phyloP scores from a whole-genome alignment of 2,888 invertebrate genomes.

The Eucera pruinosa region DNA sequence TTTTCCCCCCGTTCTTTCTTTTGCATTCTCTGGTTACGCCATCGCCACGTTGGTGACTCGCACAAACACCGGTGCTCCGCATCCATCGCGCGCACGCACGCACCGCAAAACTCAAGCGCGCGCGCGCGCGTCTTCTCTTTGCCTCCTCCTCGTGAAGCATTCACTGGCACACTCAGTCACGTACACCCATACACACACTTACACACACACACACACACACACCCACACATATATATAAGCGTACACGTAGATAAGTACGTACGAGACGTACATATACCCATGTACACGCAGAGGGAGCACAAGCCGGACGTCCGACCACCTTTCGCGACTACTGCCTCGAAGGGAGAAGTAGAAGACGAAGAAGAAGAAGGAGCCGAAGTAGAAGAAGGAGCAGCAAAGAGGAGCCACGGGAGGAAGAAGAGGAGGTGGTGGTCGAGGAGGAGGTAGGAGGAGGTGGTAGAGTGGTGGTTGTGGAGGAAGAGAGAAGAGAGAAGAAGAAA shows the following conservation, averaged over 20 bases:
- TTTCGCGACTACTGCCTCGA: conserved; percentile 53
- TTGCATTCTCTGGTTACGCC: conserved; percentile 27
- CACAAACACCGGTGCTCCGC: conserved; percentile 38
- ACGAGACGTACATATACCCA: no score
- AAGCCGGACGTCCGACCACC: conserved; percentile 51
- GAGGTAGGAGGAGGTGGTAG: conserved; percentile 18
- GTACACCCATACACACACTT: background rate
- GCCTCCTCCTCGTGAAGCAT: conserved; percentile 10
- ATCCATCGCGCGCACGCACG: conserved; percentile 17
- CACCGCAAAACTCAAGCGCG: conserved; percentile 11
- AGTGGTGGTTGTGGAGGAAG: conserved; percentile 25
- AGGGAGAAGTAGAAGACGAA: conserved; percentile 23
- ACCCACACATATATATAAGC: background rate
- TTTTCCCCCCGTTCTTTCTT: conserved; percentile 34
- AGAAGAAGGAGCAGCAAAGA: background rate
- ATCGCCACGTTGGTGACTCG: conserved; percentile 25
- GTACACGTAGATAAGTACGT: background rate
- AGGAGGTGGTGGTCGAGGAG: conserved; percentile 11
- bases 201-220: background rate
- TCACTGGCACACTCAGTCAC: no score
- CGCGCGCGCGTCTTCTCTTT: conserved; percentile 6
- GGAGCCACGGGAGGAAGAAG: conserved; percentile 4
- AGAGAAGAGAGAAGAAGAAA: background rate
- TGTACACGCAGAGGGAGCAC: conserved; percentile 49
- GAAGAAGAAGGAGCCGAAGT: background rate